Percentiles rank a stretch among this genome's conserved stretches.
Evolutionary conservation across 1,140 invertebrate species (phyloP).

Genomic region (Lineus longissimus): DNA sequence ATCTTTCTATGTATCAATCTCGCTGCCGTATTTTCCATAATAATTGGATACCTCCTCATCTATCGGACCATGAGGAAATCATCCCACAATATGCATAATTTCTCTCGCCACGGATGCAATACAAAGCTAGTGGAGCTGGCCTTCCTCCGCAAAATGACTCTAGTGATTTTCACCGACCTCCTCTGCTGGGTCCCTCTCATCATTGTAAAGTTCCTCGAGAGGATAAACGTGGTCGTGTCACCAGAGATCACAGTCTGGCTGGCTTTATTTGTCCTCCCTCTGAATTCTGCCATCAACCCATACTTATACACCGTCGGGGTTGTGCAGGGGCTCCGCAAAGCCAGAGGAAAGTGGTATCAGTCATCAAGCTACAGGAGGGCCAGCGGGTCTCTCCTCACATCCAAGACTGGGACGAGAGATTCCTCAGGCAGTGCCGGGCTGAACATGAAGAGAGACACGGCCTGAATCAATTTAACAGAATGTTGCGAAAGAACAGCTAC

Average conservation of each 20-base stretch:
- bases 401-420: too few species aligned
- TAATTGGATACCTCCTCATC: background rate
- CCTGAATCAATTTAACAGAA: too few species aligned
- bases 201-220: background rate
- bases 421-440: too few species aligned
- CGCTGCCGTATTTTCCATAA: background rate
- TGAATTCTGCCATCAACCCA: background rate
- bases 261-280: background rate
- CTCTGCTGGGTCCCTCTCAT: constrained; percentile 1
- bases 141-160: background rate
- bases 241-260: background rate
- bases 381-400: too few species aligned
- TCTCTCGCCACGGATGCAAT: too few species aligned
- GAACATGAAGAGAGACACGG: too few species aligned
- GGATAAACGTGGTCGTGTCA: background rate
- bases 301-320: background rate
- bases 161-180: background rate
- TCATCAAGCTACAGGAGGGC: too few species aligned
- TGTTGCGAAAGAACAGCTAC: too few species aligned
- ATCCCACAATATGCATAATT: too few species aligned
- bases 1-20: background rate
- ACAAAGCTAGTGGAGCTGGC: too few species aligned
- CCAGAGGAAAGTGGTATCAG: too few species aligned
- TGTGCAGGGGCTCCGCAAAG: too few species aligned
- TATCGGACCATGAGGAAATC: background rate